phyloP scores from a whole-genome alignment of 1,140 invertebrate species.

The Plectrocnemia conspersa region DNA sequence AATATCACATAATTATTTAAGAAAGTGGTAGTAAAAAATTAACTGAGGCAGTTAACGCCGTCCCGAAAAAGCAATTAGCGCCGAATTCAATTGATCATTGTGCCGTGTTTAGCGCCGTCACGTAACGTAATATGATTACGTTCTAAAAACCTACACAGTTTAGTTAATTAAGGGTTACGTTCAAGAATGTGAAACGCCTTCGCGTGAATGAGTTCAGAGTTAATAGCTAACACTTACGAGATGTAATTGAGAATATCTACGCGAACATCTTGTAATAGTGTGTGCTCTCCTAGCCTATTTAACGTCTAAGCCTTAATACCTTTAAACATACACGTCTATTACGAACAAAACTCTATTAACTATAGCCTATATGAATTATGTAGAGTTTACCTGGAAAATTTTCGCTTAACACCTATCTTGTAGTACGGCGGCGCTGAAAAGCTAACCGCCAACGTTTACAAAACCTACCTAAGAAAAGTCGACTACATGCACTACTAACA shows the following conservation, averaged over 20 bases:
- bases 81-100: too few species aligned
- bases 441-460: background rate
- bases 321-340: constrained; percentile 15
- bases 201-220: background rate
- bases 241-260: constrained; percentile 16
- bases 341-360: constrained; percentile 17
- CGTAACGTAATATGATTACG: too few species aligned
- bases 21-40: too few species aligned
- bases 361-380: constrained; percentile 15
- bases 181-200: background rate
- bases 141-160: constrained; percentile 10
- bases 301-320: constrained; percentile 16
- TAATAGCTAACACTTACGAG: constrained; percentile 10
- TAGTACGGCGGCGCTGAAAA: background rate
- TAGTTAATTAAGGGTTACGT: background rate
- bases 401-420: constrained; percentile 21
- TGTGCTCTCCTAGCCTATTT: constrained; percentile 19
- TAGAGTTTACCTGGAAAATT: constrained; percentile 14
- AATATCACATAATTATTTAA: too few species aligned
- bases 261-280: constrained; percentile 7
- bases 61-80: too few species aligned
- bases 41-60: too few species aligned
- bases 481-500: background rate
- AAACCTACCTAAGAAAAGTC: background rate
- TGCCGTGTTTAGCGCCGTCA: too few species aligned